Conservation (phyloP, 2,113 vertebrate genomes). For the Bothrops jararaca region DNA sequence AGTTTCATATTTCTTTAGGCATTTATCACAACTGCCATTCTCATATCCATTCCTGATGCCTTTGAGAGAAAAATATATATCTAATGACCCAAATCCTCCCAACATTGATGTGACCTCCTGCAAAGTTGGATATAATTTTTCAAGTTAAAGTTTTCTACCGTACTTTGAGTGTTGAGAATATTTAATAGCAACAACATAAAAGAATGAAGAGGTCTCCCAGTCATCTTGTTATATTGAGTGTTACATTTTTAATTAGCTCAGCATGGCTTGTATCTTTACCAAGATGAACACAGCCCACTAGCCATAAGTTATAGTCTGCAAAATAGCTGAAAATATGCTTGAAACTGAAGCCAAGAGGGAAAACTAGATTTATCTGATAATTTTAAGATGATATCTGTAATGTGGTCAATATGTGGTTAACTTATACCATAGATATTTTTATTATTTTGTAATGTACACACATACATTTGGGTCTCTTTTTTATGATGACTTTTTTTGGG, state of each 20-base stretch:
- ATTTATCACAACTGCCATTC: constrained; percentile 13
- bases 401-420: not conserved
- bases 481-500: not conserved
- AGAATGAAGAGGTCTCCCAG: not conserved
- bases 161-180: not conserved
- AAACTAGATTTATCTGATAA: not conserved
- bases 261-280: not conserved
- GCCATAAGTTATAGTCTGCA: not conserved
- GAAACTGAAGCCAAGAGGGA: not conserved
- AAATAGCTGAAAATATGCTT: not conserved
- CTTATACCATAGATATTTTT: not conserved
- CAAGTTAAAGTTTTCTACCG: not conserved
- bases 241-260: not conserved
- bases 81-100: not conserved
- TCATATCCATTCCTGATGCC: not conserved
- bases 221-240: not conserved
- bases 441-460: not conserved
- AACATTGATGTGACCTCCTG: not conserved
- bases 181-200: not conserved
- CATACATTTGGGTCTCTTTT: not conserved
- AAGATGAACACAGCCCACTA: not conserved
- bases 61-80: not conserved
- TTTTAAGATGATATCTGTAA: not conserved
- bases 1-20: constrained; percentile 6
- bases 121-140: not conserved